Evolutionary conservation across 2,113 vertebrate genomes (phyloP), one percentile per base, ranked within the genome.

Genomic region (Cryptoleucopteryx plumbea): DNA sequence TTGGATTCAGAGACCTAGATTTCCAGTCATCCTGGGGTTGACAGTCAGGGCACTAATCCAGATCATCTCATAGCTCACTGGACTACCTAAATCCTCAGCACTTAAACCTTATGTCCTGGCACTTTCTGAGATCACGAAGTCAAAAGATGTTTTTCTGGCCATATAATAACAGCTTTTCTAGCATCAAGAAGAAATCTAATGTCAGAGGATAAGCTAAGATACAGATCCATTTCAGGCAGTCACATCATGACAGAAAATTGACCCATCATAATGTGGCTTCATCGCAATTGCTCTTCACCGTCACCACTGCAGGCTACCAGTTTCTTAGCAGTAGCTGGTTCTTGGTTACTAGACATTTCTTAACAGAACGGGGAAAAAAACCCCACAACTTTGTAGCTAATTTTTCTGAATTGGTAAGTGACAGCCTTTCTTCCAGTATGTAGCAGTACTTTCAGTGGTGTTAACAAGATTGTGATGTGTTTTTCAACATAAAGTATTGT

Each of bases 11-110:
- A 94, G 79, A 52, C 88, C 45, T 22, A 70, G 58, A 80, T 88
- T 94, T 90, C 73, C 23, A 52, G 36, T 68, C 58, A 53, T 70
- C 29, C 58, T 59, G 42, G 31, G 20, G 88, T 2, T 86, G 88
- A 42, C 19, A 61, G 68, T 72, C 75, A 67, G 26, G 62, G 62
- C 71, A 73, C 26, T 87, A 96, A 95, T 92, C 93, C 88, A 94
- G 86, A 92, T 95, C 85, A 94, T 87, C 87, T 93, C 78, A 65
- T 48, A 88, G 87, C 82, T 94, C 62, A 70, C 85, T 77, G 63
- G 45, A 63, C 74, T 93, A 48, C 47, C n/a, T 88, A 92, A 95
- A 96, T 94, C 93, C 90, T 96, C 85, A 86, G 79, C 88, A 66
- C 79, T 95, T 96, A 80, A 95, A 93, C 79, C 71, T 70, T 84